A percentile compares a stretch with the other conserved stretches of the same genome.
Conservation (phyloP, 2,888 invertebrate species). For the Eristalis arbustorum region DNA sequence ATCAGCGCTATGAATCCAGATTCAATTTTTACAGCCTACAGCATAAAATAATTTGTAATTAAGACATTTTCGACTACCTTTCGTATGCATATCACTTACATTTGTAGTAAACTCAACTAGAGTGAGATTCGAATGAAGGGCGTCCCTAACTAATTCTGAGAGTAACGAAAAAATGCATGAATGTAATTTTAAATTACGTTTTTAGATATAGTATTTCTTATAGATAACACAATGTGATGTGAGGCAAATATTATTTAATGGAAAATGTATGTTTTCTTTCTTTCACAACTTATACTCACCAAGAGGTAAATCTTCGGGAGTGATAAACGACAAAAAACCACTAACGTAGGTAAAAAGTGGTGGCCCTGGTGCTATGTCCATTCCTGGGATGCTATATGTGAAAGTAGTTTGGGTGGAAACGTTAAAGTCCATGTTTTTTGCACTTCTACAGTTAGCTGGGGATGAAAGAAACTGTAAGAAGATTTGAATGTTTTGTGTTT, state of each 20-base stretch:
- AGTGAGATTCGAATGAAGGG: conserved; percentile 78
- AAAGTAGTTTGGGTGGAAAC: conserved; percentile 75
- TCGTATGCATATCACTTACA: conserved; percentile 73
- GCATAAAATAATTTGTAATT: conserved; percentile 67
- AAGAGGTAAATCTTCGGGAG: conserved; percentile 80
- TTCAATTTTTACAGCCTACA: conserved; percentile 87
- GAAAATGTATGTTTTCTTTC: neutral
- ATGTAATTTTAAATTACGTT: neutral
- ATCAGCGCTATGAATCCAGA: conserved; percentile 85
- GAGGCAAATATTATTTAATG: neutral
- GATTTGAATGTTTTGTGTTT: neutral
- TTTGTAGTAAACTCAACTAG: conserved; percentile 77
- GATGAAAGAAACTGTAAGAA: neutral
- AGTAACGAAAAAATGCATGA: neutral
- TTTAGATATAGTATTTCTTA: neutral
- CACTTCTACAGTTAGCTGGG: conserved; percentile 81
- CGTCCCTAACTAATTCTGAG: conserved; percentile 78
- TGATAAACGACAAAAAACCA: conserved; percentile 80
- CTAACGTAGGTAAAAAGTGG: conserved; percentile 79
- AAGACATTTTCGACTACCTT: neutral
- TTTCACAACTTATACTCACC: conserved; percentile 74
- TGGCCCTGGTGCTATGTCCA: conserved; percentile 79
- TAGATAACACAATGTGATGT: too few relatives aligned
- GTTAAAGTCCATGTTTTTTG: conserved; percentile 56
- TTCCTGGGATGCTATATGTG: conserved; percentile 79